Percentiles rank a stretch among this genome's conserved stretches.
phyloP scores from a whole-genome alignment of 2,888 invertebrate species.

The Elmis aenea region DNA sequence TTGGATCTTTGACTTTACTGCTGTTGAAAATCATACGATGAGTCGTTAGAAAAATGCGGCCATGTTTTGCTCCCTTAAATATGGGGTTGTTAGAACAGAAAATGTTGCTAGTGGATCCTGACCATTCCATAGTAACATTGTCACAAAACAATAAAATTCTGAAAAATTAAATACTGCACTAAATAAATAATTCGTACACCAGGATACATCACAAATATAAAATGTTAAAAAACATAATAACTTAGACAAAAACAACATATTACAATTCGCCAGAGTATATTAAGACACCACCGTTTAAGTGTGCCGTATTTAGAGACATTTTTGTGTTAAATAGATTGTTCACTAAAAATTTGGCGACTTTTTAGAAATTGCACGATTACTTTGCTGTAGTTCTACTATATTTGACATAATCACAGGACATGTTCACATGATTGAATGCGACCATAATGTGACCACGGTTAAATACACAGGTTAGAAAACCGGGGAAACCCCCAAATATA shows the following conservation, averaged over 20 bases:
- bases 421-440: no score
- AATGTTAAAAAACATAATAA: no score
- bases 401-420: neutral
- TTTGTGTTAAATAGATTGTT: no score
- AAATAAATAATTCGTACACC: slow-evolving; percentile 5
- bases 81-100: slow-evolving; percentile 62
- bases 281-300: slow-evolving; percentile 89
- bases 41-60: slow-evolving; percentile 91
- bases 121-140: slow-evolving; percentile 86
- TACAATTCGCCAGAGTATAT: slow-evolving; percentile 96
- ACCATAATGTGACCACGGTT: no score
- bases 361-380: neutral
- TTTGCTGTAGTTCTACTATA: neutral
- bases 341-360: slow-evolving; percentile 23
- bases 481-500: no score
- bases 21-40: slow-evolving; percentile 94
- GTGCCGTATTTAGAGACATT: slow-evolving; percentile 96
- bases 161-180: no score
- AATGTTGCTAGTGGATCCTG: no score
- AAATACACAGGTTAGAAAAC: no score
- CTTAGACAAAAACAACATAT: no score
- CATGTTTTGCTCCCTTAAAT: slow-evolving; percentile 79
- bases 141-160: slow-evolving; percentile 92
- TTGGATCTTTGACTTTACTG: slow-evolving; percentile 66
- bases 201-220: slow-evolving; percentile 14